phyloP scores from a whole-genome alignment of 2,113 vertebrate genomes.

The Xiphophorus hellerii region DNA sequence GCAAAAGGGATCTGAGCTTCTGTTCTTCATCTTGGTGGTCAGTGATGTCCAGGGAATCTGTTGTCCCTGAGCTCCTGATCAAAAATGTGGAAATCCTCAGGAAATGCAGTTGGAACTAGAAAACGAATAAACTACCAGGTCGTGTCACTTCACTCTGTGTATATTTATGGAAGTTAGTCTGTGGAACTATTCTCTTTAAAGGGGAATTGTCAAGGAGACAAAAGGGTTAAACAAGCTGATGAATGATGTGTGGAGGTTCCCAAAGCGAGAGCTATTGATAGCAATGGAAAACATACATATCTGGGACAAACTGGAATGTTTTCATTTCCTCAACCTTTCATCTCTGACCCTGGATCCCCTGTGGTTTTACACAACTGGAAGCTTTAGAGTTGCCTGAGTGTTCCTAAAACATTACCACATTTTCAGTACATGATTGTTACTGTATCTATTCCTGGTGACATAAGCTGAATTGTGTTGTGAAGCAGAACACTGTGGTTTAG shows the following conservation, averaged over 20 bases:
- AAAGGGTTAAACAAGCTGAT: constrained; percentile 45
- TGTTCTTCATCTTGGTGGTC: too few relatives aligned
- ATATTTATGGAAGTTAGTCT: constrained; percentile 47
- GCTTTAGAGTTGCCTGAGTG: background rate
- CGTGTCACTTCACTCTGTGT: constrained; percentile 4
- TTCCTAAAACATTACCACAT: constrained; percentile 32
- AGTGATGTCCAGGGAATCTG: background rate
- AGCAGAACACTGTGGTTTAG: constrained; percentile 34
- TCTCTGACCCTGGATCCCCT: constrained; percentile 15
- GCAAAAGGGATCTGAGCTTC: too few relatives aligned
- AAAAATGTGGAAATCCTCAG: constrained; percentile 29
- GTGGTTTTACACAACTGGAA: constrained; percentile 34
- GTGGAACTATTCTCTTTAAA: constrained; percentile 27
- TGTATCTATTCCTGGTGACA: constrained; percentile 58
- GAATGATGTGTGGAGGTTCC: constrained; percentile 50
- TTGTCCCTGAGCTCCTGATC: background rate
- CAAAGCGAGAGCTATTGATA: constrained; percentile 64
- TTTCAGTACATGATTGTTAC: constrained; percentile 13
- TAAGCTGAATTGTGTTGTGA: constrained; percentile 47
- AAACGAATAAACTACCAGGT: constrained; percentile 10
- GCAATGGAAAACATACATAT: constrained; percentile 56
- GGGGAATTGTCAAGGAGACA: constrained; percentile 54
- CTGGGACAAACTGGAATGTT: constrained; percentile 57
- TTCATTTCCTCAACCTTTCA: constrained; percentile 56
- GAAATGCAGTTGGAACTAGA: constrained; percentile 49